Evolutionary conservation across 2,888 invertebrate genomes (phyloP).

Genomic region (Endotricha flammealis): DNA sequence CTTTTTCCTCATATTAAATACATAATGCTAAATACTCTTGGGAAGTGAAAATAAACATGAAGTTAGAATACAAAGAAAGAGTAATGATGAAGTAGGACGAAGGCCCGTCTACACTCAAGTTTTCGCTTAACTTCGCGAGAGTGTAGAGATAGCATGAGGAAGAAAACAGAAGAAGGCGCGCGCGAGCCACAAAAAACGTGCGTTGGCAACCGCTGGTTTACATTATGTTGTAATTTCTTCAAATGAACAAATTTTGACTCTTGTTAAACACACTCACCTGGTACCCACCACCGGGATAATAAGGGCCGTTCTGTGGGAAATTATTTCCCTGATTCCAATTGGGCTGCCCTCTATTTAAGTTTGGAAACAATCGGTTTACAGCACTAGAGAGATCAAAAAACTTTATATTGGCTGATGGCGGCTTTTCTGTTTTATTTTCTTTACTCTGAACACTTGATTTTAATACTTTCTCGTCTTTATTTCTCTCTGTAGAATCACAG

Average conservation of each 20-base stretch:
- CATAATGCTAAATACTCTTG: no score
- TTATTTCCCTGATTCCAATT: slow-evolving; percentile 1
- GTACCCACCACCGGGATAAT: background rate
- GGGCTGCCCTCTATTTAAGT: slow-evolving; percentile 4
- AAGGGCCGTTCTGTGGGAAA: slow-evolving; percentile 1
- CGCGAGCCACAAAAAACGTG: no score
- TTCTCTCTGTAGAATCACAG: slow-evolving; percentile 4
- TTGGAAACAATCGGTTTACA: slow-evolving; percentile 1
- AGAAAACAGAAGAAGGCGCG: no score
- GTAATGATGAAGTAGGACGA: background rate
- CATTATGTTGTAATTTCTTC: no score
- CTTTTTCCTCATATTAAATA: no score
- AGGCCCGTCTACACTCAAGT: no score
- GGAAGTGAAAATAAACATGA: no score
- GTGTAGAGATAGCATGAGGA: no score
- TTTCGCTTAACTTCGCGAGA: no score
- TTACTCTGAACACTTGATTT: background rate
- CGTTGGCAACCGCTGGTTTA: no score
- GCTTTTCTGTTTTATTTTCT: background rate
- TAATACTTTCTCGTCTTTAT: background rate
- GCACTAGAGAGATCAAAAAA: slow-evolving; percentile 5
- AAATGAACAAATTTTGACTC: background rate
- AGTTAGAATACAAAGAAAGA: no score
- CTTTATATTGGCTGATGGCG: slow-evolving; percentile 1
- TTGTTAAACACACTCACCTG: slow-evolving; percentile 1